Conservation (phyloP, 64 coral and sea anemone genomes). For the Dendronephthya gigantea region DNA sequence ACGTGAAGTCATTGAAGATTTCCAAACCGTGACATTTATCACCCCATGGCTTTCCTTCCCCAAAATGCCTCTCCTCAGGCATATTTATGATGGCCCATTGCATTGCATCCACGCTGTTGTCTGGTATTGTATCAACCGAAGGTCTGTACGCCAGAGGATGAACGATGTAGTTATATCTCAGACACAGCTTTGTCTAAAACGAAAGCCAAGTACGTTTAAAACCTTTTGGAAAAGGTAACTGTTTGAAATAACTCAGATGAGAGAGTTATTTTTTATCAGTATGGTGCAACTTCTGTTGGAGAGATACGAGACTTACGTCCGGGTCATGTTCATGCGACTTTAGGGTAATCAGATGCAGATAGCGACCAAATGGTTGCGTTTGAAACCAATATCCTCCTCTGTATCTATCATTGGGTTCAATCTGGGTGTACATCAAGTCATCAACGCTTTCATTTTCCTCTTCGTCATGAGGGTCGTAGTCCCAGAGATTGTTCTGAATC, state of each 20-base stretch:
- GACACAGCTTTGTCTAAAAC: background rate
- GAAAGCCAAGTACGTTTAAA: too few species aligned
- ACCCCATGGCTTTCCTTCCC: background rate
- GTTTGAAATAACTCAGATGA: too few species aligned
- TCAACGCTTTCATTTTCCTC: background rate
- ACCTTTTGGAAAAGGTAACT: too few species aligned
- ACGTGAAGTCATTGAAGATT: conserved; percentile 10
- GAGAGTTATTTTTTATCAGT: too few species aligned
- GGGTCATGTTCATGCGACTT: background rate
- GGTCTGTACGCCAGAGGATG: background rate
- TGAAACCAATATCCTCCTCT: background rate
- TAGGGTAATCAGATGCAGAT: background rate
- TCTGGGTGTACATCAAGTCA: background rate
- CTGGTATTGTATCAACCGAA: background rate
- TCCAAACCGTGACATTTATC: conserved; percentile 4
- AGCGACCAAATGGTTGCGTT: background rate
- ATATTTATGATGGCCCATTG: conserved; percentile 1
- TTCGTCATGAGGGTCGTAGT: background rate
- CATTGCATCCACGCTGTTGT: conserved; percentile 11
- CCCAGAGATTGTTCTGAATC: background rate
- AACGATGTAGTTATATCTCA: conserved; percentile 8
- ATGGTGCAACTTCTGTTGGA: too few species aligned
- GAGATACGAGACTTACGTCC: background rate
- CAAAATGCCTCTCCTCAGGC: background rate
- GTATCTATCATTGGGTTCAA: background rate